Conservation (phyloP, 2,888 invertebrate genomes). For the Cordilura impudica region DNA sequence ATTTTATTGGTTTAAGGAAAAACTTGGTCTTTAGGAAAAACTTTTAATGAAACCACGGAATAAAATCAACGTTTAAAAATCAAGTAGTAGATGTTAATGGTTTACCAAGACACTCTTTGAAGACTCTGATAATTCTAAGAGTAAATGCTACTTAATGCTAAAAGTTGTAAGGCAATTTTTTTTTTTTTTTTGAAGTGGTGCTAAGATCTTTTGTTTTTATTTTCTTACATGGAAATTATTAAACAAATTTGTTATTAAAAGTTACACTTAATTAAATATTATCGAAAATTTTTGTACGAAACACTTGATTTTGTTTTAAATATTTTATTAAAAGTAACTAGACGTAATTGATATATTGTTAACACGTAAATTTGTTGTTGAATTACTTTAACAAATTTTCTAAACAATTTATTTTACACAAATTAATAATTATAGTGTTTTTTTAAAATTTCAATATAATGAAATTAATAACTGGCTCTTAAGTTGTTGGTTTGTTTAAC, state of each 20-base stretch:
- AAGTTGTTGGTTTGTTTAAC: constrained; percentile 1
- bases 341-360: constrained; percentile 37
- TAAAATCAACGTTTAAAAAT: too few species aligned
- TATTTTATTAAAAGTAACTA: constrained; percentile 33
- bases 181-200: neutral
- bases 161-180: neutral
- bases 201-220: constrained; percentile 5
- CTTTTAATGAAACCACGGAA: too few species aligned
- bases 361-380: constrained; percentile 45
- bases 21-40: too few species aligned
- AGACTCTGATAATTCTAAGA: neutral
- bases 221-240: constrained; percentile 14
- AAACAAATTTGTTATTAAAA: neutral
- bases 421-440: constrained; percentile 4
- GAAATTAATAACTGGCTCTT: constrained; percentile 11
- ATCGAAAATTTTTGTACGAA: neutral
- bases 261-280: neutral
- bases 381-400: neutral
- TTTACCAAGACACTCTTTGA: too few species aligned
- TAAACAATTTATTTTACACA: constrained; percentile 25
- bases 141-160: neutral
- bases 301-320: constrained; percentile 32
- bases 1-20: too few species aligned
- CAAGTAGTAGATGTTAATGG: too few species aligned
- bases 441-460: constrained; percentile 17